Conservation (phyloP, 2,888 invertebrate species). For the Rhorus exstirpatorius region DNA sequence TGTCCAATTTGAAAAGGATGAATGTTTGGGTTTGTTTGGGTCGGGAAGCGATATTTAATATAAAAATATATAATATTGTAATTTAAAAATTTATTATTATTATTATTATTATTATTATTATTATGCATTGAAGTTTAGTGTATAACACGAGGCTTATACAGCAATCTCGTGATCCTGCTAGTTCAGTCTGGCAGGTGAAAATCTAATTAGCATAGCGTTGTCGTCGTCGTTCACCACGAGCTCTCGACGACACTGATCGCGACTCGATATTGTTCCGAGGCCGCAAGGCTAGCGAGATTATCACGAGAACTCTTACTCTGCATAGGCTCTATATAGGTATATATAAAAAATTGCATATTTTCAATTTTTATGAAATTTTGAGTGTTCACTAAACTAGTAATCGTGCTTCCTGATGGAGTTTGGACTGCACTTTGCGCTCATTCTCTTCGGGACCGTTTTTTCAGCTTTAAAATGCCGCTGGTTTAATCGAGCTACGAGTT, state of each 20-base stretch:
- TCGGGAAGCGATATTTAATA: too few relatives aligned
- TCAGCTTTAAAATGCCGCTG: too few relatives aligned
- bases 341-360: not conserved
- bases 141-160: conserved; percentile 27
- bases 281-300: conserved; percentile 55
- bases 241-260: conserved; percentile 57
- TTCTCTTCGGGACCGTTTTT: too few relatives aligned
- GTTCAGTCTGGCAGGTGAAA: conserved; percentile 65
- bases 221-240: conserved; percentile 54
- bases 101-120: not conserved
- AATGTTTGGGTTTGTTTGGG: too few relatives aligned
- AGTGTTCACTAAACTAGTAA: too few relatives aligned
- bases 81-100: too few relatives aligned
- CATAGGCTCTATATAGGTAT: not conserved
- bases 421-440: too few relatives aligned
- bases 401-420: too few relatives aligned
- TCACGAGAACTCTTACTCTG: conserved; percentile 47
- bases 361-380: not conserved
- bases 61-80: too few relatives aligned
- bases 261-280: conserved; percentile 66
- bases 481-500: too few relatives aligned
- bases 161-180: conserved; percentile 50
- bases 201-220: conserved; percentile 70
- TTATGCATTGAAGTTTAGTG: conserved; percentile 28
- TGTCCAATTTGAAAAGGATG: too few relatives aligned